Conservation (phyloP, 2,888 invertebrate genomes). For the Cepaea hortensis region DNA sequence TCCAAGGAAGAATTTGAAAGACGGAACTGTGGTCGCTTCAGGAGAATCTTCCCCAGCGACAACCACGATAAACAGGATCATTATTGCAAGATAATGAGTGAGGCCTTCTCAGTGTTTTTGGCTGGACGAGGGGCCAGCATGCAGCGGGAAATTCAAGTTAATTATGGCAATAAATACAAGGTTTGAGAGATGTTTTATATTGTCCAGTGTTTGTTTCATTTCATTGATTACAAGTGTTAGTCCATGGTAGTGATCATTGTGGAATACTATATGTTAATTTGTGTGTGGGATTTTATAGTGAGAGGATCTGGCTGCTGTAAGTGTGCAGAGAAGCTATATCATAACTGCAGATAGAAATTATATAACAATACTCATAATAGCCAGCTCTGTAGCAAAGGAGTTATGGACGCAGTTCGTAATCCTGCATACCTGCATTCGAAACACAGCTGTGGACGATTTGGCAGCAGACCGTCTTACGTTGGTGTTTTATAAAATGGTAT, state of each 20-base stretch:
- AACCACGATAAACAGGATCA: constrained; percentile 71
- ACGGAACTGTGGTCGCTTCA: constrained; percentile 72
- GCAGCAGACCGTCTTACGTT: too few species aligned
- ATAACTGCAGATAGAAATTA: too few species aligned
- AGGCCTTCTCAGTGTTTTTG: constrained; percentile 69
- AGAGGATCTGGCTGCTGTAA: neutral
- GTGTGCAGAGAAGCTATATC: too few species aligned
- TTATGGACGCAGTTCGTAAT: too few species aligned
- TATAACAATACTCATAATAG: too few species aligned
- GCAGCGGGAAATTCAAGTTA: constrained; percentile 72
- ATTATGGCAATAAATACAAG: constrained; percentile 71
- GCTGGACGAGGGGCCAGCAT: constrained; percentile 68
- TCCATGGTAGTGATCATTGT: too few species aligned
- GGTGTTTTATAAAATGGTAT: too few species aligned
- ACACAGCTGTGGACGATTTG: too few species aligned
- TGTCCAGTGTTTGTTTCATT: too few species aligned
- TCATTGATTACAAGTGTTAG: too few species aligned
- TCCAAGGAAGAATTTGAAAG: constrained; percentile 74
- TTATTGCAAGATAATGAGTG: constrained; percentile 69
- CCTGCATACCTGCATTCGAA: too few species aligned
- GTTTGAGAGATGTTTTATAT: constrained; percentile 54
- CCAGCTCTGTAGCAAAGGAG: too few species aligned
- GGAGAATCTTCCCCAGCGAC: constrained; percentile 75
- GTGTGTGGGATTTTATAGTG: neutral
- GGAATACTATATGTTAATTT: neutral